Evolutionary conservation across 2,113 vertebrate genomes (phyloP).

Genomic region (Stegastes partitus): DNA sequence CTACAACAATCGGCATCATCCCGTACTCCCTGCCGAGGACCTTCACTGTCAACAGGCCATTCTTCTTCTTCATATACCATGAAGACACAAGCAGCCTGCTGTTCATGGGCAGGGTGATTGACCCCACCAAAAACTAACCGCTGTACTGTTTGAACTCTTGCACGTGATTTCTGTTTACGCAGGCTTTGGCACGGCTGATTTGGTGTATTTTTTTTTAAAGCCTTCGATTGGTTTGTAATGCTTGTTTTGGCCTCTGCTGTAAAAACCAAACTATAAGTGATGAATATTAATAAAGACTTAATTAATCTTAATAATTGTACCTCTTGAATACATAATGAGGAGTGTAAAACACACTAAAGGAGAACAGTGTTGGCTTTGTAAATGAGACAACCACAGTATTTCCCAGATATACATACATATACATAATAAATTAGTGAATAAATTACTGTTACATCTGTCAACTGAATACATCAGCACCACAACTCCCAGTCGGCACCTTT

Average conservation of each 20-base stretch:
- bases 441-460: no score
- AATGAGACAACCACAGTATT: no score
- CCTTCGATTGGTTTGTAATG: not conserved
- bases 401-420: no score
- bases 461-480: no score
- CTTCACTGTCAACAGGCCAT: constrained; percentile 87
- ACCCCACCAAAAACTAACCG: constrained; percentile 83
- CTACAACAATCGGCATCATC: constrained; percentile 83
- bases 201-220: not conserved
- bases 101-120: constrained; percentile 92
- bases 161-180: not conserved
- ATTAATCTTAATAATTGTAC: not conserved
- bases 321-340: not conserved
- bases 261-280: not conserved
- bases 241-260: not conserved
- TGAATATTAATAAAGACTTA: constrained; percentile 23
- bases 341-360: no score
- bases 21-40: constrained; percentile 85
- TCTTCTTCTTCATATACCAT: constrained; percentile 93
- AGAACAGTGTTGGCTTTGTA: no score
- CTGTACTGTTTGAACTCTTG: constrained; percentile 2
- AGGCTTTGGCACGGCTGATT: not conserved
- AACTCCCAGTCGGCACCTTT: no score
- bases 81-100: constrained; percentile 88
- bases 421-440: no score